Base-by-base conservation (phyloP, 2,113 vertebrate species). In the Verasper variegatus region DNA sequence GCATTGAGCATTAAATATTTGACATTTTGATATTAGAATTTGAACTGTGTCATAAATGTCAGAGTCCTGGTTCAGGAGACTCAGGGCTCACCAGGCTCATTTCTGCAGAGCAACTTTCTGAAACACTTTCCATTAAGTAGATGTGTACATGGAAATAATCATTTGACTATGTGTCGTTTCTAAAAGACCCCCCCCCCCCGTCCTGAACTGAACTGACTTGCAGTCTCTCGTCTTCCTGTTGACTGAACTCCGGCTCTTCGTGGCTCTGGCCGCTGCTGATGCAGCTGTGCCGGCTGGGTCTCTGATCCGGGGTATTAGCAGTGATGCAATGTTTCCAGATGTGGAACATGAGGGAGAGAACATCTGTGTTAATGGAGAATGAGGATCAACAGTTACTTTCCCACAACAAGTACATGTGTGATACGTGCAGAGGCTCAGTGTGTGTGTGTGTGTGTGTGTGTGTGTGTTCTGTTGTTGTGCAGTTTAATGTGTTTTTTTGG, bases 281-380 rank as follows among this genome's bases (percentile, higher is more conserved):
- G 82, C 88, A 90, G 89, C 86, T 89, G 87, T 78, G 73, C 76
- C 71, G 82, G 71, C 75, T 80, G 83, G 78, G 59, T 82, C 79
- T 87, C 71, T 86, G 76, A 90, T 93, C 92, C 91, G 80, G 88
- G 92, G 80, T 81, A 82, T 90, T 65, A 81, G 85, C 83, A 81
- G 88, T 92, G 93, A 94, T 91, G 93, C 87, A 92, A 94, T 89
- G 91, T 94, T 94, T 95, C 94, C 94, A 95, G 93, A 95, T 95
- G 94, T 94, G 93, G 75, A 89, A 80, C 80, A 85, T 66, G 59
- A 31, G 37, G 45, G 27, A 51, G 24, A 45, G 17, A 47, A 45
- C 69, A 31, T 24, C 8, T 26, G 55, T 14, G 2, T 56, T 70
- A 76, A 24, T 76, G 61, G 5, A 2, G 24, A 12, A 26, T 2